Base-by-base conservation (phyloP, 92 coral and sea anemone genomes). In the Muricea muricata region DNA sequence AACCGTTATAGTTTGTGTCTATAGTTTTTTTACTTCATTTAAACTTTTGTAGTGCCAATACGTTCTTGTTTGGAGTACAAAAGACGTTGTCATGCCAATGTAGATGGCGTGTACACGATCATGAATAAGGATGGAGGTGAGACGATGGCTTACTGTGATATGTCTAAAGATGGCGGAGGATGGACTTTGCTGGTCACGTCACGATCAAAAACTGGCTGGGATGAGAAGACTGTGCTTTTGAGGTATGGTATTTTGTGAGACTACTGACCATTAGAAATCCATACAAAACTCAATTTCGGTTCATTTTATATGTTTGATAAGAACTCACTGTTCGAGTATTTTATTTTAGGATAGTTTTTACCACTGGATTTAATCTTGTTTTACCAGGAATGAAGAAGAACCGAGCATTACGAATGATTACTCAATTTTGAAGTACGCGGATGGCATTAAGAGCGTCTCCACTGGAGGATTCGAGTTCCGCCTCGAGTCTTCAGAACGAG, bases 61-160 rank as follows among this genome's bases (percentile, higher is more conserved):
- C 94, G 98, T 65, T 95, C 98, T 21, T 95, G 98, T 54, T 97
- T 93, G 9, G 98, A 95, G 91, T 95, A 91, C 82, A 71, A 81
- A 31, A 92, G 92, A 80, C 98, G 98, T 13, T 95, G 98, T 78
- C 95, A 93, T 91, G 90, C 91, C 55, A 82, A 90, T 41, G 76
- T 89, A 2, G 98, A 95, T 66, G 98, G 98, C 71, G 72, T 93
- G 7, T 95, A 95, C 55, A 91, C 91, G n/a, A 87, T 95, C 72
- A 90, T 89, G 75, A 70, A 89, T 23, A 88, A 87, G 30, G 97
- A 95, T 75, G 86, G 83, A 17, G 87, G 89, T 66, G 91, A 93
- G 68, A 81, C 81, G 23, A 93, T 34, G 42, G 97, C 91, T 32
- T 95, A 89, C 88, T 95, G 98, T 56, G 98, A 95, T 39, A 95